phyloP scores from a whole-genome alignment of 2,797 vertebrate genomes.

The Harpagifer antarcticus region DNA sequence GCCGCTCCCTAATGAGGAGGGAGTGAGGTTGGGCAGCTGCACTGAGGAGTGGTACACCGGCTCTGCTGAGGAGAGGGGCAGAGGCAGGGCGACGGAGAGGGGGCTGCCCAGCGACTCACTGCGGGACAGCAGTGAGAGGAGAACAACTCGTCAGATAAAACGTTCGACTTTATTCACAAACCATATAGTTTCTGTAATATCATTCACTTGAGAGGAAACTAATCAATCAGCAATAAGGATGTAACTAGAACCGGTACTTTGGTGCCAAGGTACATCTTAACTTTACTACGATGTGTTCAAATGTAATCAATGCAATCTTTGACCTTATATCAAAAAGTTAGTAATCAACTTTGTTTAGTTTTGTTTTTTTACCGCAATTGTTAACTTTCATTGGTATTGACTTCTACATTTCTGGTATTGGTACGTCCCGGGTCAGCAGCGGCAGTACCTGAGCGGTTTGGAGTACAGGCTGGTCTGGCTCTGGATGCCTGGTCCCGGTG shows the following conservation, averaged over 20 bases:
- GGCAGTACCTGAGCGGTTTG: slow-evolving; percentile 89
- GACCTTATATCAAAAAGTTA: too few species aligned
- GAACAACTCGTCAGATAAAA: neutral
- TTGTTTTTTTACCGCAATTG: too few species aligned
- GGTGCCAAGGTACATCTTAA: too few species aligned
- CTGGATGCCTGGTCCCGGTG: slow-evolving; percentile 77
- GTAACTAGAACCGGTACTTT: too few species aligned
- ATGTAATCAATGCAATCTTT: too few species aligned
- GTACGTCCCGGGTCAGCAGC: neutral
- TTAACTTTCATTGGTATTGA: too few species aligned
- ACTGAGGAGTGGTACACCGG: slow-evolving; percentile 88
- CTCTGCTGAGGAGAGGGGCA: slow-evolving; percentile 89
- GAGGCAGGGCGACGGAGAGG: slow-evolving; percentile 88
- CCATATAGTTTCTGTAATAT: neutral
- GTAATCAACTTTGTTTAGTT: too few species aligned
- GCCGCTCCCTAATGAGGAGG: slow-evolving; percentile 82
- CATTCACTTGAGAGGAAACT: neutral
- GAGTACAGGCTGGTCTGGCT: slow-evolving; percentile 91
- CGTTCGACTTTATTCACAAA: neutral
- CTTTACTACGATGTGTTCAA: too few species aligned
- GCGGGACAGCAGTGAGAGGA: slow-evolving; percentile 25
- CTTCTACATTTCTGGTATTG: too few species aligned
- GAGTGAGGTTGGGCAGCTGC: slow-evolving; percentile 86
- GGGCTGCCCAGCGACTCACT: slow-evolving; percentile 92
- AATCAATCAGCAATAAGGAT: neutral